These are phyloP conservation scores for Pedetes capensis DNA, from an alignment of 2,113 vertebrate genomes.

Conservation along the genomic window DNA sequence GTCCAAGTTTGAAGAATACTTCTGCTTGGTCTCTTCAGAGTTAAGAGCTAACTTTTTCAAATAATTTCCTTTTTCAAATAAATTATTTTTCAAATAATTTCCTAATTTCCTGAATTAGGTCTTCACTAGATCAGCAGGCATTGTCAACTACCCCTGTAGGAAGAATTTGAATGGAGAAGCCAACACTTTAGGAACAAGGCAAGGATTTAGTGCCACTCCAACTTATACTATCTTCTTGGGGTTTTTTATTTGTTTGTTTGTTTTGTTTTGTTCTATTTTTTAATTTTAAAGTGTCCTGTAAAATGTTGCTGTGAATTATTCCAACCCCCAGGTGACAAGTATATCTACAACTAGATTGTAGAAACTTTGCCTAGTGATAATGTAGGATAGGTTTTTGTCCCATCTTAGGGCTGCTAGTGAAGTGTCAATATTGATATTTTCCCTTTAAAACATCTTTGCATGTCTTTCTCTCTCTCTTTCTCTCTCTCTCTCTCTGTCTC, in stretches of 20 bases:
- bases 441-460: neutral
- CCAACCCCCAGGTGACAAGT: conserved; percentile 45
- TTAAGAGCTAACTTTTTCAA: neutral
- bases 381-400: conserved; percentile 5
- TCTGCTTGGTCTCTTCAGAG: neutral
- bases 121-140: conserved; percentile 37
- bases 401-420: conserved; percentile 41
- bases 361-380: conserved; percentile 49
- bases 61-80: conserved; percentile 33
- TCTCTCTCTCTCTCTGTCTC: too few species aligned
- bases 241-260: too few species aligned
- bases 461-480: neutral
- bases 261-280: too few species aligned
- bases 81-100: conserved; percentile 47
- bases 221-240: neutral
- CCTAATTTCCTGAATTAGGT: conserved; percentile 14
- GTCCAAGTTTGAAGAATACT: conserved; percentile 15
- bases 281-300: conserved; percentile 22
- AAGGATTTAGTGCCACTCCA: conserved; percentile 22
- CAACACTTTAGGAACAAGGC: neutral
- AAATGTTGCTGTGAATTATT: conserved; percentile 28
- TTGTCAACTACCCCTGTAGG: conserved; percentile 58
- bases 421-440: conserved; percentile 16
- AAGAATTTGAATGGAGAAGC: conserved; percentile 54
- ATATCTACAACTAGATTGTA: conserved; percentile 18